These are phyloP conservation scores for Erebia epiphron DNA, from an alignment of 2,888 invertebrate genomes.

Conservation along the genomic window DNA sequence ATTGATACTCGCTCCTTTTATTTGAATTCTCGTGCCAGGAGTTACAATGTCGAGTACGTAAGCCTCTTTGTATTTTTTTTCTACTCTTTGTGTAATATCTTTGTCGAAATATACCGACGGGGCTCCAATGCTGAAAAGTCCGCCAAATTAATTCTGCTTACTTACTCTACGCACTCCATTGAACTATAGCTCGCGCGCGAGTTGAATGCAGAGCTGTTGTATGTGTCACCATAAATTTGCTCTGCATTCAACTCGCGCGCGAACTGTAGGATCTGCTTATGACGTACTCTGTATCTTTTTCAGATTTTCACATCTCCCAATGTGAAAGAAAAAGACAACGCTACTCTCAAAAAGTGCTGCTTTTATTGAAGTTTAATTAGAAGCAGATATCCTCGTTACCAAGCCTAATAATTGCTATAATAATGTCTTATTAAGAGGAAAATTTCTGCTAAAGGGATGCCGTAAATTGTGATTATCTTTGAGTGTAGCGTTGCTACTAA, in stretches of 20 bases:
- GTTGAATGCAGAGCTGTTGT: no score
- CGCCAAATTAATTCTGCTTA: no score
- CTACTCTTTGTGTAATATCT: neutral
- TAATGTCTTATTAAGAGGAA: neutral
- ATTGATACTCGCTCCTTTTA: constrained; percentile 41
- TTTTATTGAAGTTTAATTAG: neutral
- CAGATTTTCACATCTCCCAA: no score
- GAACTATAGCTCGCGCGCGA: no score
- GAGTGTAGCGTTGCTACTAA: constrained; percentile 72
- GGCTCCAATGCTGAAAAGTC: no score
- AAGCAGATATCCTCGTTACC: neutral
- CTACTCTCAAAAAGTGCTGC: neutral
- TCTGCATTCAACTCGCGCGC: no score
- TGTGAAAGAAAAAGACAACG: neutral
- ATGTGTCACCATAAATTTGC: no score
- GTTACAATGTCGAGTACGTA: constrained; percentile 25
- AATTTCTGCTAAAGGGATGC: constrained; percentile 58
- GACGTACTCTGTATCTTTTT: no score
- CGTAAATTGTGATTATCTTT: constrained; percentile 76
- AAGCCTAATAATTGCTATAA: constrained; percentile 2
- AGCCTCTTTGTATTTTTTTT: constrained; percentile 8
- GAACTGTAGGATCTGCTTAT: no score
- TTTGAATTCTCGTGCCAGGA: constrained; percentile 32
- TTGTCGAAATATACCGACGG: neutral
- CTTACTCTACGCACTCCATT: no score